Evolutionary conservation across 1,140 invertebrate species (phyloP), one percentile per base, ranked within the genome.

Genomic region (Bicyclus anynana): DNA sequence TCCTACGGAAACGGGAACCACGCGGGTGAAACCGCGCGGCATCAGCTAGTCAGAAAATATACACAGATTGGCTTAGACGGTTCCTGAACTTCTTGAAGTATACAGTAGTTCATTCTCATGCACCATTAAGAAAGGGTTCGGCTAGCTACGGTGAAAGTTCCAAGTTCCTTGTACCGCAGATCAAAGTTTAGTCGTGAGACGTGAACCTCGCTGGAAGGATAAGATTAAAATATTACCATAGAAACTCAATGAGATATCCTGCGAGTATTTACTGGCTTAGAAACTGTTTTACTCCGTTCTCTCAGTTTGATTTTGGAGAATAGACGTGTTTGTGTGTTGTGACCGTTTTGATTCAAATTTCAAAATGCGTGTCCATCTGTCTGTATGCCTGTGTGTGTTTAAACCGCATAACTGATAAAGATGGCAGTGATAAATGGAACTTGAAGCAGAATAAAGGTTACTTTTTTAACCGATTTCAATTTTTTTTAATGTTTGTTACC

Each of bases 161-260:
- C 4, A 10, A 17, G 13, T 40, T 40, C 13, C 37, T 40, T 17
- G 37, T 40, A 40, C 37, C 29, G 29, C 29, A 18, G 37, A 40
- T 40, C 37, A 40, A 40, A 40, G 37, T 40, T 40, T 33, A 7
- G 1, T 18, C 37, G 37, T 16, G 37, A 40, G 37, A 40, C 37
- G 37, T 40, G 37, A 10, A 14, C 16, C 29, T 33, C n/a, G 37
- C 6, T 18, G 14, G 37, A 40, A 17, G 16, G 37, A 40, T 40
- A 17, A 40, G 37, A 40, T 40, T 40, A 40, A 40, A 40, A 40
- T 40, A 40, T 40, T 40, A 40, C 37, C 17, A 18, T 14, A 16
- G 37, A 40, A 40, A 18, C 37, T 40, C 37, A 18, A 16, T 40
- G 37, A 6, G 13, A 40, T 14, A 5, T 17, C 13, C 29, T 33